Evolutionary conservation across 2,797 vertebrate genomes (phyloP), one percentile per base, ranked within the genome.

Genomic region (Onychomys arenicola): DNA sequence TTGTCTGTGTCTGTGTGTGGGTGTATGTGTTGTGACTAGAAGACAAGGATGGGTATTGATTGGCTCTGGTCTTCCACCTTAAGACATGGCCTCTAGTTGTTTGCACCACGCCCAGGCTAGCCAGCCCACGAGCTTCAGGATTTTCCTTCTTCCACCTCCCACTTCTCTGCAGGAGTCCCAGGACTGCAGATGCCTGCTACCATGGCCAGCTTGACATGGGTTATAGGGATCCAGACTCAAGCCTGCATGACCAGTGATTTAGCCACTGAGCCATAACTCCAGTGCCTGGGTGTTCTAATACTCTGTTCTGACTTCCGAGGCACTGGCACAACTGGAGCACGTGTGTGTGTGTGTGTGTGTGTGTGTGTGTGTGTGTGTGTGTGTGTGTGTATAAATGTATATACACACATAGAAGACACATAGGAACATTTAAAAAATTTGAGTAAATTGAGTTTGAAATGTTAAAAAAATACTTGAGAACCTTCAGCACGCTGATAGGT

Each of bases 381-480:
- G 25, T 76, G 43, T 76, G 12, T 76, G 25, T 46, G 76, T 34
- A 17, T 11, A 55, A 14, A 55, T 3, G 3, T 55, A 55, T 29
- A 6, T 52, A 9, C 2, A 29, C 8, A 9, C 46, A 29, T 7
- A 40, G n/a, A 21, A 65, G 82, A 82, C 76, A 75, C 87, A 83
- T 16, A 55, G 25, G n/a, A 9, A 84, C 80, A 40, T 59, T 82
- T 37, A 82, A 65, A 87, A 91, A 92, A 59, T n/a, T n/a, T n/a
- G n/a, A n/a, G n/a, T n/a, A n/a, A n/a, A n/a, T n/a, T n/a, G n/a
- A n/a, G n/a, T n/a, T n/a, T n/a, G n/a, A n/a, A n/a, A n/a, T n/a
- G n/a, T n/a, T n/a, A n/a, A 65, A 87, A 57, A 91, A 92, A 59
- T 81, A 27, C 13, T 81, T 67, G 11, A 90, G 82, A 73, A 84